Conservation (phyloP, 2,113 vertebrate species). For the Eurypyga helias region DNA sequence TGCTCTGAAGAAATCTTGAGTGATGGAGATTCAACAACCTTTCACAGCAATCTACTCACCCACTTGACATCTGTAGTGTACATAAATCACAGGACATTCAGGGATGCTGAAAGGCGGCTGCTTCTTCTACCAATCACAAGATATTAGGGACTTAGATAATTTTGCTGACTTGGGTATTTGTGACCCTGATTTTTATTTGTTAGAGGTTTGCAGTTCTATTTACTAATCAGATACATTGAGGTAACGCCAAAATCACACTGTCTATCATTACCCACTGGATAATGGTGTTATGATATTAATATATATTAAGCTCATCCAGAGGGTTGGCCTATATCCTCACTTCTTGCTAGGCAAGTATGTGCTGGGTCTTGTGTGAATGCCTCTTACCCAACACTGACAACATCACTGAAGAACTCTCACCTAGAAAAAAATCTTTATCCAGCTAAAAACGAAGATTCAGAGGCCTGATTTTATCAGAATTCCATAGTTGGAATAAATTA, state of each 20-base stretch:
- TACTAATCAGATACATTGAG: background rate
- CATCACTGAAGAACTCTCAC: background rate
- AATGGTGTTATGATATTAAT: background rate
- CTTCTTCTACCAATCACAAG: background rate
- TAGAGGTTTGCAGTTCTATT: background rate
- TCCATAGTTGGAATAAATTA: background rate
- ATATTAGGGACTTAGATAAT: background rate
- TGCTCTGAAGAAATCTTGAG: background rate
- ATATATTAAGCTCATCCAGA: background rate
- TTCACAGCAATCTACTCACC: background rate
- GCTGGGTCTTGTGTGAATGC: background rate
- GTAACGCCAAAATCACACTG: background rate
- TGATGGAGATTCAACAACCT: background rate
- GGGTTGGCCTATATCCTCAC: background rate
- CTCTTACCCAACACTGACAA: background rate
- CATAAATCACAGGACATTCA: background rate
- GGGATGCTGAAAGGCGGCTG: background rate
- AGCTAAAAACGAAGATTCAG: slow-evolving; percentile 25
- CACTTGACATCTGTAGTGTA: background rate
- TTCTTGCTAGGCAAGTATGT: background rate
- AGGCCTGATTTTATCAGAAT: slow-evolving; percentile 57
- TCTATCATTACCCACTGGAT: background rate
- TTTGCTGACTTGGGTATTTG: background rate
- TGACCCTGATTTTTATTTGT: background rate
- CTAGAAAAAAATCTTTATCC: background rate